phyloP scores from a whole-genome alignment of 53 echinoderm and acorn worm species.

The Echinarachnius parma region DNA sequence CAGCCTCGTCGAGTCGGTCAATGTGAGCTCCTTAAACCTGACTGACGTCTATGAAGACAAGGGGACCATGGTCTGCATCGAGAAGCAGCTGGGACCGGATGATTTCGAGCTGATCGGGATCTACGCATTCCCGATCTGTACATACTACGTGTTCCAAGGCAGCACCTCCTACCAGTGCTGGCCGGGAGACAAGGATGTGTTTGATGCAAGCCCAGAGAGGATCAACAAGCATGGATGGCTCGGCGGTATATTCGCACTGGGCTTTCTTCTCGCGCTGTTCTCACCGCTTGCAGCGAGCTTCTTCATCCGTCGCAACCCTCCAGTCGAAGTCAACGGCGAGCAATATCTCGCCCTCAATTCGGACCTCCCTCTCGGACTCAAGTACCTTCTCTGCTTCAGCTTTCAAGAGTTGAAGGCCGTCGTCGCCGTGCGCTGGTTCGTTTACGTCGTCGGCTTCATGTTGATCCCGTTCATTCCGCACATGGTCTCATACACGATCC shows the following conservation, averaged over 20 bases:
- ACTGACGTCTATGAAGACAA: conserved; percentile 17
- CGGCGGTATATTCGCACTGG: conserved; percentile 53
- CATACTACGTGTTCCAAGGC: conserved; percentile 73
- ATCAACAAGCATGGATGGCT: conserved; percentile 64
- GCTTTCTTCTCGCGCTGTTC: conserved; percentile 67
- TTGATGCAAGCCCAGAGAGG: not conserved
- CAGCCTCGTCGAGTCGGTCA: conserved; percentile 25
- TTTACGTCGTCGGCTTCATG: conserved; percentile 55
- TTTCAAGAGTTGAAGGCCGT: conserved; percentile 45
- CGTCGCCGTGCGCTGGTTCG: conserved; percentile 61
- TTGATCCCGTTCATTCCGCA: conserved; percentile 72
- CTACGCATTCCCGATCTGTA: conserved; percentile 56
- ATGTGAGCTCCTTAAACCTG: not conserved
- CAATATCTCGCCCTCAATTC: conserved; percentile 56
- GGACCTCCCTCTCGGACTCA: conserved; percentile 83
- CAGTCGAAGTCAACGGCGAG: conserved; percentile 13
- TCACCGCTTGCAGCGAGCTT: conserved; percentile 75
- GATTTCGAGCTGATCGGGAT: conserved; percentile 59
- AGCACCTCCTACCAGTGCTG: conserved; percentile 81
- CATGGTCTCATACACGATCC: conserved; percentile 51
- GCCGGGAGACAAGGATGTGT: conserved; percentile 13
- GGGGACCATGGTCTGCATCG: conserved; percentile 57
- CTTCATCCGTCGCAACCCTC: conserved; percentile 69
- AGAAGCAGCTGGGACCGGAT: conserved; percentile 63
- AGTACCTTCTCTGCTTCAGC: conserved; percentile 71